phyloP scores from a whole-genome alignment of 2,888 invertebrate genomes.

The Melieria picta region DNA sequence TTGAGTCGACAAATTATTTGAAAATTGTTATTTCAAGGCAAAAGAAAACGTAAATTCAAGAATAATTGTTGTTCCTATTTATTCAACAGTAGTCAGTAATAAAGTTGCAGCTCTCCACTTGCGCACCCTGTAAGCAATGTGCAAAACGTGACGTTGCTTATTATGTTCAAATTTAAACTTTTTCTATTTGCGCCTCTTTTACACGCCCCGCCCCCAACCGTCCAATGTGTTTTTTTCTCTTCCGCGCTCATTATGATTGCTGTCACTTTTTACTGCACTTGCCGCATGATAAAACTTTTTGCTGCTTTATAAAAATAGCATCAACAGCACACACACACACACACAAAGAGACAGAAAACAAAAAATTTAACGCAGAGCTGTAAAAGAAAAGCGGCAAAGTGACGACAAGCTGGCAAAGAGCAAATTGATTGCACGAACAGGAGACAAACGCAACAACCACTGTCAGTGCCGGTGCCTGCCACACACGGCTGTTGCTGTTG shows the following conservation, averaged over 20 bases:
- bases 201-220: too few relatives aligned
- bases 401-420: background rate
- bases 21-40: too few relatives aligned
- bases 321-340: too few relatives aligned
- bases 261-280: background rate
- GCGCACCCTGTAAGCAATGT: too few relatives aligned
- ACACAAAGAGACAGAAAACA: too few relatives aligned
- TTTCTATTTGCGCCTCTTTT: conserved; percentile 7
- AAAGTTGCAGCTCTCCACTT: background rate
- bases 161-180: conserved; percentile 28
- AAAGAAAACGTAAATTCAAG: too few relatives aligned
- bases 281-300: background rate
- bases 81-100: background rate
- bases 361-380: background rate
- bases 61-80: too few relatives aligned
- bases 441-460: background rate
- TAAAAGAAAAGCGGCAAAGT: background rate
- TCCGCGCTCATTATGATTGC: background rate
- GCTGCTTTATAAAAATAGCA: too few relatives aligned
- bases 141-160: background rate
- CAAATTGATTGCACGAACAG: conserved; percentile 1
- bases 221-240: conserved; percentile 4
- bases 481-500: too few relatives aligned
- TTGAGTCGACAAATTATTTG: too few relatives aligned
- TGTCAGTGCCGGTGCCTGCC: too few relatives aligned